phyloP scores from a whole-genome alignment of 2,113 vertebrate genomes.

The Sapayoa aenigma region DNA sequence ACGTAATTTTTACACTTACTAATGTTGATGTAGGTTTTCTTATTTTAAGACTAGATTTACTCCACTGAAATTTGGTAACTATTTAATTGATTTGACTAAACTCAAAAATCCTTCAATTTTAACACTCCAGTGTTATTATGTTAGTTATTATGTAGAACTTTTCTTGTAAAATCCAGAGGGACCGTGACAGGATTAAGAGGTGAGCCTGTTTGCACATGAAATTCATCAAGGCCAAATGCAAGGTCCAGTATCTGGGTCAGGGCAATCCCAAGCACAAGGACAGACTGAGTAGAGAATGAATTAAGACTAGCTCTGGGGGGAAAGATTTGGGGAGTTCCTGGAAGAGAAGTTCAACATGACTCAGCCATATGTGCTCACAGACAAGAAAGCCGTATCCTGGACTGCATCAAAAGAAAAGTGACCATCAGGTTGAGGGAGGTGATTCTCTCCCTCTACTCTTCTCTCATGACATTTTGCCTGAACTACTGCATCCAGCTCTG shows the following conservation, averaged over 20 bases:
- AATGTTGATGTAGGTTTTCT: background rate
- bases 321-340: fast-evolving
- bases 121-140: background rate
- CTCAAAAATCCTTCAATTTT: background rate
- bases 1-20: background rate
- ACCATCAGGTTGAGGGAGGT: background rate
- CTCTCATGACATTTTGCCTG: background rate
- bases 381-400: background rate
- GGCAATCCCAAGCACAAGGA: background rate
- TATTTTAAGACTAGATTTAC: background rate
- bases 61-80: background rate
- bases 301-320: too few relatives aligned
- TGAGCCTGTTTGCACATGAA: background rate
- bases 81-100: background rate
- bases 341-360: background rate
- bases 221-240: background rate
- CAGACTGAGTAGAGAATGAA: background rate
- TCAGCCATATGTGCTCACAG: too few relatives aligned
- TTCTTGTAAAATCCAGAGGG: background rate
- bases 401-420: background rate
- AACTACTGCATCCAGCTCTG: background rate
- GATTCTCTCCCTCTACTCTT: background rate
- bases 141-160: too few relatives aligned
- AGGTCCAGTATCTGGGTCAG: background rate
- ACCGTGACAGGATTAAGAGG: background rate